Conservation (phyloP, 2,888 invertebrate genomes). For the Lithophane ornitopus region DNA sequence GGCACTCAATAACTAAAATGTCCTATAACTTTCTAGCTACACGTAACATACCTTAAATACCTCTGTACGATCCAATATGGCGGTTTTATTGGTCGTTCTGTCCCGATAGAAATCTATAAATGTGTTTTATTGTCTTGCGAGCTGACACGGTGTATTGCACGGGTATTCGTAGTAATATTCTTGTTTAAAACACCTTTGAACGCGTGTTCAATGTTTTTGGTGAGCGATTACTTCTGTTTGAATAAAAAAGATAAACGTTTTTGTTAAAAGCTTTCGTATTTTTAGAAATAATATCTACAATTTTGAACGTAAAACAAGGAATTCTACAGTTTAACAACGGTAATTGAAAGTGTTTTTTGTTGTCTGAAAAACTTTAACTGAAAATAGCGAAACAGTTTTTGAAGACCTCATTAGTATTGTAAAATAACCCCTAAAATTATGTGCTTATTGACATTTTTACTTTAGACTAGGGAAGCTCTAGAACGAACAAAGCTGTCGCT, state of each 20-base stretch:
- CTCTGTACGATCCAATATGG: slow-evolving; percentile 54
- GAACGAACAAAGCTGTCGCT: neutral
- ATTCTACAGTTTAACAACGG: neutral
- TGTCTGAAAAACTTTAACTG: neutral
- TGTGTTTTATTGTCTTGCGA: slow-evolving; percentile 66
- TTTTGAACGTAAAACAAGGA: neutral
- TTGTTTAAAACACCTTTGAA: slow-evolving; percentile 47
- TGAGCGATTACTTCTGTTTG: neutral
- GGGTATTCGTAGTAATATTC: slow-evolving; percentile 47
- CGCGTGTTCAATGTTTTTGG: neutral
- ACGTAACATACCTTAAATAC: slow-evolving; percentile 62
- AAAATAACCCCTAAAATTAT: neutral
- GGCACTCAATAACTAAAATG: slow-evolving; percentile 51
- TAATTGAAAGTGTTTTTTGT: neutral
- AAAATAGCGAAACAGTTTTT: neutral
- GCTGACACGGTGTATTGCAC: slow-evolving; percentile 60
- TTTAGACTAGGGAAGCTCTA: neutral
- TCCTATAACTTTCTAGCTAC: slow-evolving; percentile 42
- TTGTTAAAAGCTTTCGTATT: no score
- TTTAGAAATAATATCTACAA: neutral
- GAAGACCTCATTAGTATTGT: neutral
- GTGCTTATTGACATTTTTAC: neutral
- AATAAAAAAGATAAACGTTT: neutral
- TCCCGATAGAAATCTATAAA: slow-evolving; percentile 67
- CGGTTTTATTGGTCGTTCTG: slow-evolving; percentile 64